Base-by-base conservation (phyloP, 2,888 invertebrate genomes). In the Polymixis flavicincta region DNA sequence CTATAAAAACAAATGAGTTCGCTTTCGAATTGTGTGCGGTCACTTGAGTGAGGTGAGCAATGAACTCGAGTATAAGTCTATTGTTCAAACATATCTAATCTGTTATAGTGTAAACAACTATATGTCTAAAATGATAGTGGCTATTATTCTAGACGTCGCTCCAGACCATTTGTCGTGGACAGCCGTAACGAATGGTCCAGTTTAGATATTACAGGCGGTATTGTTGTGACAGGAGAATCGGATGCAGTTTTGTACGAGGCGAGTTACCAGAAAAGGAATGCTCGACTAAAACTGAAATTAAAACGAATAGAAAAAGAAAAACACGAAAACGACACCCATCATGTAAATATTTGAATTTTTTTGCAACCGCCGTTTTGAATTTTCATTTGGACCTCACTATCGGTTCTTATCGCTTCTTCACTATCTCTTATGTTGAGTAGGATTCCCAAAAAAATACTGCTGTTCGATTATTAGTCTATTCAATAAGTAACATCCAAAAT, bases 81-180 rank as follows among this genome's bases (percentile, higher is more conserved):
- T 1, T 13, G 13, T 45, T 45, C 11, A 42, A 42, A 42, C 13
- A n/a, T 22, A 48, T 28, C 0, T 32, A 60, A 48, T 37, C 37
- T 48, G n/a, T 28, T 45, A 45, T 6, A 28, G 2, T n/a, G 14
- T 28, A n/a, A 22, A 8, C 52, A 11, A 52, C 61, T 8, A 74
- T 63, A 8, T 50, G 25, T 63, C 25, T 4, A 11, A 22, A 48
- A 48, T 42, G 17, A 61, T 14, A 74, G 37, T 5, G 48, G 48
- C 63, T 48, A 74, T 74, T 50, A 74, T 63, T 74, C 55, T 25
- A n/a, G 19, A 55, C 37, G 54, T 55, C n/a, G 2, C 55, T 55
- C n/a, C 74, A 32, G 48, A 55, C 61, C 61, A 37, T 57, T 71
- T 72, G 72, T 59, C 28, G 72, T 57, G 13, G 74, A 74, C 74